phyloP scores from a whole-genome alignment of 2,113 vertebrate species.

The Laticauda colubrina region DNA sequence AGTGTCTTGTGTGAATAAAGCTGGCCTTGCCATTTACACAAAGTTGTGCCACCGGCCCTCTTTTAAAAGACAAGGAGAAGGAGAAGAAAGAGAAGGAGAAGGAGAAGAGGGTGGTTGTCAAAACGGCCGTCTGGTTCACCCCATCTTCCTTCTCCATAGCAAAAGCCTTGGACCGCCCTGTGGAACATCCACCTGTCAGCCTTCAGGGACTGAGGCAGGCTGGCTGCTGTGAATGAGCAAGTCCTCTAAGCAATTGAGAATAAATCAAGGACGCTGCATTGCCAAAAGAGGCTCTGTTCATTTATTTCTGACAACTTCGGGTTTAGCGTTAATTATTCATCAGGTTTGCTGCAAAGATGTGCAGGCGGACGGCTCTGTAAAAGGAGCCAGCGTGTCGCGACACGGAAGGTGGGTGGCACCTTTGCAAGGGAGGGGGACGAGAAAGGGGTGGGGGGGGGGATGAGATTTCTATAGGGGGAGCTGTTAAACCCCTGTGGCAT shows the following conservation, averaged over 20 bases:
- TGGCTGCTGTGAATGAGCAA: slow-evolving; percentile 54
- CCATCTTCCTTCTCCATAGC: not conserved
- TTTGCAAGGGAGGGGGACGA: rapidly evolving
- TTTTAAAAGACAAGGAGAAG: not conserved
- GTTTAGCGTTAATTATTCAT: slow-evolving; percentile 66
- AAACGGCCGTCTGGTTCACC: not conserved
- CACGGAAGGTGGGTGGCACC: not conserved
- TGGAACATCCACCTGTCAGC: not conserved
- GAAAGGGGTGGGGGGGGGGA: not conserved
- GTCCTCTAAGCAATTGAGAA: slow-evolving; percentile 54
- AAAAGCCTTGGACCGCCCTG: not conserved
- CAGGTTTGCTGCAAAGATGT: slow-evolving; percentile 55
- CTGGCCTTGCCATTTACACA: not conserved
- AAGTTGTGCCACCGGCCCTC: not conserved
- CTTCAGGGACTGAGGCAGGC: slow-evolving; percentile 8
- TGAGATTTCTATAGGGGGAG: not conserved
- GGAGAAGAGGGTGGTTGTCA: not conserved
- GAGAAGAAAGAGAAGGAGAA: too few relatives aligned
- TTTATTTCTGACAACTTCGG: slow-evolving; percentile 63
- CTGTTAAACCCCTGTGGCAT: not conserved
- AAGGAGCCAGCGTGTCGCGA: not conserved
- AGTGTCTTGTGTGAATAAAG: not conserved
- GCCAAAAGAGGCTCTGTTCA: slow-evolving; percentile 57
- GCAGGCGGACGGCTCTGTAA: slow-evolving; percentile 42
- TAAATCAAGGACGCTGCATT: slow-evolving; percentile 57